A percentile compares a stretch with the other conserved stretches of the same genome.
These are phyloP conservation scores for Dreissena rostriformis DNA, from an alignment of 1,140 invertebrate genomes.

Conservation along the genomic window DNA sequence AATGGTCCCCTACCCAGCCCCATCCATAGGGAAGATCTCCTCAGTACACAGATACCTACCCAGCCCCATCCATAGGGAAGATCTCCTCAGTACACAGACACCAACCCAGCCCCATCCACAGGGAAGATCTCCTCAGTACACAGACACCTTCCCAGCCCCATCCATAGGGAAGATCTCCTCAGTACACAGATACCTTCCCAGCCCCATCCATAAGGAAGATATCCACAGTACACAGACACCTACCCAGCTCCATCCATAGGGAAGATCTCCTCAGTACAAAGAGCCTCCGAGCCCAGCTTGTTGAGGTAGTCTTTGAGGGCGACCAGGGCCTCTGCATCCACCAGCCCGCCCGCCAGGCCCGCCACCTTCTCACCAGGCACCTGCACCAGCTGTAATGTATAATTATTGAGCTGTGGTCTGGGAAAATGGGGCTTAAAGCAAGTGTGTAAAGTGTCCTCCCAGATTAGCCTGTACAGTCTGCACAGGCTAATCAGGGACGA, in stretches of 20 bases:
- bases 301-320: conserved; percentile 98
- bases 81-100: conserved; percentile 92
- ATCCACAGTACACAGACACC: conserved; percentile 92
- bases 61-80: conserved; percentile 92
- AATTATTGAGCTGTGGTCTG: too few species aligned
- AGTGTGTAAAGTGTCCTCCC: too few species aligned
- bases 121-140: conserved; percentile 96
- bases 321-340: conserved; percentile 95
- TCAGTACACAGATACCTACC: too few species aligned
- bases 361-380: conserved; percentile 85
- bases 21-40: conserved; percentile 91
- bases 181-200: conserved; percentile 85
- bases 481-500: too few species aligned
- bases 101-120: conserved; percentile 88
- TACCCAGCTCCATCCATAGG: conserved; percentile 90
- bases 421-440: too few species aligned
- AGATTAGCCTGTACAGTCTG: too few species aligned
- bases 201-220: conserved; percentile 91
- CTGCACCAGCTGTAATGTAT: conserved; percentile 62
- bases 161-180: conserved; percentile 94
- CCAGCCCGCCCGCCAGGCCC: conserved; percentile 93
- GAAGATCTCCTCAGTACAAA: conserved; percentile 95
- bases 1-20: conserved; percentile 86
- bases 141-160: conserved; percentile 87
- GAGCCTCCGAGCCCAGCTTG: conserved; percentile 90